Base-by-base conservation (phyloP, 2,797 vertebrate species). In the Acanthiza pusilla region DNA sequence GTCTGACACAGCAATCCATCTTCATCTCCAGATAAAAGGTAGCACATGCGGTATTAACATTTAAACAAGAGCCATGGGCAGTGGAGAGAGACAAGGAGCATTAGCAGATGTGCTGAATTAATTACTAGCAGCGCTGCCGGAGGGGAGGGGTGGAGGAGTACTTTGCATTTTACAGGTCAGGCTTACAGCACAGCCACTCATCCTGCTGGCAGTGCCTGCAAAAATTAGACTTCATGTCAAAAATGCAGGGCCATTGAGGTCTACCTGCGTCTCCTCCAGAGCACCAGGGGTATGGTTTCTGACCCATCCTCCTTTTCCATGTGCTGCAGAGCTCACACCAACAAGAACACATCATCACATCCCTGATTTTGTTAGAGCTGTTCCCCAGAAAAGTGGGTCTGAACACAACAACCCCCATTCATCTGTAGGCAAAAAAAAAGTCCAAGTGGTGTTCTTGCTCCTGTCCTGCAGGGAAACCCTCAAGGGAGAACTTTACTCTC, bases 11-110 rank as follows among this genome's bases (percentile, higher is more conserved):
- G 85, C 73, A 89, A 95, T 96, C 92, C 60, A 71, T 93, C 96
- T 90, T 94, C 89, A 96, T 93, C 74, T 94, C 34, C 34, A 85
- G 88, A 94, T 71, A 92, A 91, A 93, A 96, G 85, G 88, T 88
- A 93, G 63, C 88, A 91, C 85, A 84, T 15, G 5, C 1, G 5
- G 71, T 86, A 91, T 93, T 96, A 96, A 76, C 92, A 88, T 82
- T 96, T 90, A 93, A 94, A 91, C 74, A 78, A 93, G 89, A 93
- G 89, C 70, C 89, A 74, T 40, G 89, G 61, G 89, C 88, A 88
- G 83, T 7, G 1, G 73, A 86, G 85, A 88, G 91, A 88, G 77
- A 86, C 76, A 51, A 70, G 85, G 57, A 94, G 65, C 74, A 77
- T 91, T 70, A 89, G 86, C 93, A 94, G 94, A 94, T 90, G 93